phyloP scores from a whole-genome alignment of 1,140 invertebrate genomes.

The Temnothorax curvispinosus region DNA sequence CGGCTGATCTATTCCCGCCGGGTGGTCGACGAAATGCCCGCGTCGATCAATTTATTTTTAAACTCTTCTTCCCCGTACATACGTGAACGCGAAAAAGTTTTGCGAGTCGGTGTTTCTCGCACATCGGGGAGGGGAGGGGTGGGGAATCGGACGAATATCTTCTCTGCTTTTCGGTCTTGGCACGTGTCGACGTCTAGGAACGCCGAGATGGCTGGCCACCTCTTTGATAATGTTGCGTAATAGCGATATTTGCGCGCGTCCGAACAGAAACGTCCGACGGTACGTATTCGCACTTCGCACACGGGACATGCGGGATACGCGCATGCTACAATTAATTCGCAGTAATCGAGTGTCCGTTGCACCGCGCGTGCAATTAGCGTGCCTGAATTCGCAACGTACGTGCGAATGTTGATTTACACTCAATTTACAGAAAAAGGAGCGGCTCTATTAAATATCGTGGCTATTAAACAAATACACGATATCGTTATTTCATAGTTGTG shows the following conservation, averaged over 20 bases:
- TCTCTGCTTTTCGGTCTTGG: constrained; percentile 17
- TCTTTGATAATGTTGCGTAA: constrained; percentile 52
- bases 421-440: not conserved
- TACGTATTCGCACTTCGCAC: not conserved
- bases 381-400: not conserved
- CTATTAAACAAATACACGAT: not conserved
- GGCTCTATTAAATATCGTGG: not conserved
- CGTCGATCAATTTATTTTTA: constrained; percentile 45
- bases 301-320: not conserved
- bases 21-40: not conserved
- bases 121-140: not conserved
- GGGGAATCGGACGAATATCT: not conserved
- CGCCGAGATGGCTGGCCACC: constrained; percentile 31
- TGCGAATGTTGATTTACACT: not conserved
- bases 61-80: not conserved
- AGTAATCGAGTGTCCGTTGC: not conserved
- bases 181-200: constrained; percentile 41
- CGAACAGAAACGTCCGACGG: constrained; percentile 15
- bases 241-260: constrained; percentile 37
- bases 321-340: constrained; percentile 26
- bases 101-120: constrained; percentile 10
- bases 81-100: constrained; percentile 17
- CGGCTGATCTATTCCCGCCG: constrained; percentile 23
- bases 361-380: not conserved
- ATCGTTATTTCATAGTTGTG: not conserved